A percentile compares a stretch with the other conserved stretches of the same genome.
Evolutionary conservation across 2,888 invertebrate genomes (phyloP).

Genomic region (Tachina fera): DNA sequence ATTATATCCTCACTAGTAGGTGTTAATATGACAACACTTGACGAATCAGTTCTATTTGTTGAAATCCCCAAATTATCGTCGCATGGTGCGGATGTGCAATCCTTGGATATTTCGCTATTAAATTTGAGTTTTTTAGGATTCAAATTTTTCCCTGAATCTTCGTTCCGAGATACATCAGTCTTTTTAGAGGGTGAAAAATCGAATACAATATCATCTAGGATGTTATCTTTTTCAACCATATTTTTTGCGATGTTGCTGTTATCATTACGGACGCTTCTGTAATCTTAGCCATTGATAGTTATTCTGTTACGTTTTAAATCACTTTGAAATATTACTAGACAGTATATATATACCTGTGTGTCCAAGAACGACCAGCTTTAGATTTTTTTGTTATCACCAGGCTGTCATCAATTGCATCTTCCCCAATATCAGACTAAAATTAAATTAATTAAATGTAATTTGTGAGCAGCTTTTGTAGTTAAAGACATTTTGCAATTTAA

Average conservation of each 20-base stretch:
- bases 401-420: slow-evolving; percentile 78
- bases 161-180: slow-evolving; percentile 4
- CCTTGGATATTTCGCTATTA: slow-evolving; percentile 26
- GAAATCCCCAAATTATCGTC: slow-evolving; percentile 22
- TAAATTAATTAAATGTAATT: slow-evolving; percentile 4
- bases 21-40: slow-evolving; percentile 78
- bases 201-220: slow-evolving; percentile 74
- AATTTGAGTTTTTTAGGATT: slow-evolving; percentile 45
- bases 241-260: slow-evolving; percentile 57
- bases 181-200: slow-evolving; percentile 67
- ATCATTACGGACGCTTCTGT: slow-evolving; percentile 72
- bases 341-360: slow-evolving; percentile 74
- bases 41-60: slow-evolving; percentile 36
- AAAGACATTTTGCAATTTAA: too few relatives aligned
- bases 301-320: slow-evolving; percentile 21
- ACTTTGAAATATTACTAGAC: not conserved
- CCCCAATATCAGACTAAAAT: slow-evolving; percentile 68
- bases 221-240: slow-evolving; percentile 36
- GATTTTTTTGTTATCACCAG: slow-evolving; percentile 75
- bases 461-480: too few relatives aligned
- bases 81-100: slow-evolving; percentile 23
- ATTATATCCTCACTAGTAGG: slow-evolving; percentile 80
- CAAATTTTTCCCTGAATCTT: not conserved
- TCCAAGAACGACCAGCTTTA: slow-evolving; percentile 73
- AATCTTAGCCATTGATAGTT: slow-evolving; percentile 73